Evolutionary conservation across 2,113 vertebrate genomes (phyloP).

Genomic region (Tamias sibiricus): DNA sequence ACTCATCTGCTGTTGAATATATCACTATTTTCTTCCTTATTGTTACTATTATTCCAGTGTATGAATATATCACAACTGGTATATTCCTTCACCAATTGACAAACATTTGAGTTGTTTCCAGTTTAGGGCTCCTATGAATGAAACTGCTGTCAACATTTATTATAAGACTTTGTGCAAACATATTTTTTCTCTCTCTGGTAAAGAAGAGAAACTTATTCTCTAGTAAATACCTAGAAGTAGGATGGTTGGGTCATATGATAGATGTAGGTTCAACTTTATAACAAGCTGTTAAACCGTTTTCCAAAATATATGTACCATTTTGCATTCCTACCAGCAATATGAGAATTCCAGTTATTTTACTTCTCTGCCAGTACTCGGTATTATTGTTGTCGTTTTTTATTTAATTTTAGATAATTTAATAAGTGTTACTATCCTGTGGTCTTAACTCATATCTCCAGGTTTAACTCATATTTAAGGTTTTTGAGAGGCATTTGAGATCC

Average conservation of each 20-base stretch:
- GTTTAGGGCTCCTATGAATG: not conserved
- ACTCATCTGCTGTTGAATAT: not conserved
- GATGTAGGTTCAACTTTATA: not conserved
- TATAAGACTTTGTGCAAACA: not conserved
- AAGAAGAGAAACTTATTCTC: not conserved
- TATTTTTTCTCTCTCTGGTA: not conserved
- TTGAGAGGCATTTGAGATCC: not conserved
- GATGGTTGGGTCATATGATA: not conserved
- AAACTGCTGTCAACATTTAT: not conserved
- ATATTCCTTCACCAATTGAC: not conserved
- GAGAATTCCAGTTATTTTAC: not conserved
- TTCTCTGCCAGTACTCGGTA: not conserved
- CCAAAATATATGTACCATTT: not conserved
- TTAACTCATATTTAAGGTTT: not conserved
- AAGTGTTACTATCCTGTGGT: not conserved
- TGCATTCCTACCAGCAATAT: not conserved
- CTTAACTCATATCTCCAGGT: not conserved
- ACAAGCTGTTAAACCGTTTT: not conserved
- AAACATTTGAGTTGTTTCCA: not conserved
- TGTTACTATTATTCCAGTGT: not conserved
- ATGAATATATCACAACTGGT: not conserved
- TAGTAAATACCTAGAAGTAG: not conserved
- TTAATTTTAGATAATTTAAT: not conserved
- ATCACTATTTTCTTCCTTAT: not conserved
- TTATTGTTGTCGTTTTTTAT: not conserved